phyloP scores from a whole-genome alignment of 2,797 vertebrate species.

The Lophotriccus pileatus region DNA sequence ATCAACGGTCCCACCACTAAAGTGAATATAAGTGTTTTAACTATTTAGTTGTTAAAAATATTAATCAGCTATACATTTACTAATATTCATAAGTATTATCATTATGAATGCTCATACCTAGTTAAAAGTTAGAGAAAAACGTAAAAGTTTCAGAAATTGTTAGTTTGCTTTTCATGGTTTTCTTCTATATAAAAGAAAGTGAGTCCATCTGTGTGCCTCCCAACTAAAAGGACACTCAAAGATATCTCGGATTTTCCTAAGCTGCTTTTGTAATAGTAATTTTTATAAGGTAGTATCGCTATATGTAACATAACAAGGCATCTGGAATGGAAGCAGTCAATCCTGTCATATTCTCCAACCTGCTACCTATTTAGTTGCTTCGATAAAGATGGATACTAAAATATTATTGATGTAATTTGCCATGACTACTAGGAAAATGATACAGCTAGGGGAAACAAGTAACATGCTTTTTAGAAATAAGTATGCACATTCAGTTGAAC shows the following conservation, averaged over 20 bases:
- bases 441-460: conserved; percentile 6
- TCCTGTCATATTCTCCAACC: neutral
- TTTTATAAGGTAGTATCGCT: neutral
- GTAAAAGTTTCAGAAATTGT: neutral
- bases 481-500: neutral
- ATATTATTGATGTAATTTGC: conserved; percentile 9
- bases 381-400: conserved; percentile 16
- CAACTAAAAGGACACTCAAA: neutral
- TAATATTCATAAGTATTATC: neutral
- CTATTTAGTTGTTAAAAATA: neutral
- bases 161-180: neutral
- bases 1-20: neutral
- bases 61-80: neutral
- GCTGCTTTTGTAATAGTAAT: neutral
- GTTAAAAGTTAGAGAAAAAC: neutral
- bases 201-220: neutral
- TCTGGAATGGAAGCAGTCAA: neutral
- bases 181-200: neutral
- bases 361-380: conserved; percentile 20
- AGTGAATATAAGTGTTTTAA: neutral
- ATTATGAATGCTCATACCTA: neutral
- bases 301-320: neutral
- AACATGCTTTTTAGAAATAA: neutral
- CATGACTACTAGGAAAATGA: neutral
- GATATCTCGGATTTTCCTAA: neutral